phyloP scores from a whole-genome alignment of 2,113 vertebrate species.

The Sylvilagus bachmani region DNA sequence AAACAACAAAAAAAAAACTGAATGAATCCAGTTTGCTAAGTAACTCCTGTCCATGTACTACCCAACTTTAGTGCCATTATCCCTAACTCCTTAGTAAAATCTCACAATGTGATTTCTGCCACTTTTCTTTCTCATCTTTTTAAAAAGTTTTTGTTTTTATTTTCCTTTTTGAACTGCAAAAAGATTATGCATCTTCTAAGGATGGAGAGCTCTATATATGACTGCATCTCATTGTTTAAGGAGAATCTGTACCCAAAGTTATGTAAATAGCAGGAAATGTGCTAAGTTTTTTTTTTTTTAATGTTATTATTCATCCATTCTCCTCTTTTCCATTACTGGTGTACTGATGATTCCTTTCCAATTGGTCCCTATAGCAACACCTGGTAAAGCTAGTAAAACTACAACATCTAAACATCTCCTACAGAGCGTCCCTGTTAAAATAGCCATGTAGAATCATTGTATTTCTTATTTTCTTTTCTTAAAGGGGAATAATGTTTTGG shows the following conservation, averaged over 20 bases:
- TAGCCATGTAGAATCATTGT: slow-evolving; percentile 85
- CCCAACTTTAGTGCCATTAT: neutral
- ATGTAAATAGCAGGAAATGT: slow-evolving; percentile 70
- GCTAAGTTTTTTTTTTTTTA: slow-evolving; percentile 77
- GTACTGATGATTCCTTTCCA: slow-evolving; percentile 81
- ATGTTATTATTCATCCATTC: slow-evolving; percentile 80
- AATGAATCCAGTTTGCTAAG: neutral
- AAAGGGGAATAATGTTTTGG: slow-evolving; percentile 81
- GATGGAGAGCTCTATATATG: neutral
- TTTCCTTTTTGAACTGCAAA: neutral
- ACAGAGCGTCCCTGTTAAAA: slow-evolving; percentile 88
- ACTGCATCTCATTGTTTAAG: neutral
- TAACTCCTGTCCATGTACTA: neutral
- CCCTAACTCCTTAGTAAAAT: neutral
- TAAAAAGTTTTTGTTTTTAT: neutral
- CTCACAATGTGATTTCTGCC: neutral
- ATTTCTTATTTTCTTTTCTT: slow-evolving; percentile 85
- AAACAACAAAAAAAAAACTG: no score
- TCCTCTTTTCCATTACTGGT: slow-evolving; percentile 83
- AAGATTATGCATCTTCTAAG: neutral
- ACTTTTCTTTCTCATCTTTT: neutral
- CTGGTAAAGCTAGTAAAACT: slow-evolving; percentile 90
- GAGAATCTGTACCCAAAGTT: slow-evolving; percentile 55
- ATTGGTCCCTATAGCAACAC: slow-evolving; percentile 91
- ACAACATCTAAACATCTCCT: slow-evolving; percentile 87